A percentile compares a stretch with the other conserved stretches of the same genome.
These are phyloP conservation scores for Hemichromis elongatus DNA, from an alignment of 2,113 vertebrate genomes.

Conservation along the genomic window DNA sequence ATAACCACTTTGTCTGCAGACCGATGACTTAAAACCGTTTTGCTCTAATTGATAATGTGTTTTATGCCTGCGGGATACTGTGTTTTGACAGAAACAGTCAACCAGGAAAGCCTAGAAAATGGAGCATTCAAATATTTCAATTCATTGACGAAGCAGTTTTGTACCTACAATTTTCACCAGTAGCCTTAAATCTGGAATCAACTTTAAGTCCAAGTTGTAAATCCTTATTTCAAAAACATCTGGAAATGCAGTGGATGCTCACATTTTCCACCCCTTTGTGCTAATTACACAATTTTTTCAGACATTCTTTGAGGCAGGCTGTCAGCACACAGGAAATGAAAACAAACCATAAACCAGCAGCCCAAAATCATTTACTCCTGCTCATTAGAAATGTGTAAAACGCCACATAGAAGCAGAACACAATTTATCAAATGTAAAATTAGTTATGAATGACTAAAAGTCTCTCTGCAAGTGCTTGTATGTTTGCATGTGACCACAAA, in stretches of 20 bases:
- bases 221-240: not conserved
- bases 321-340: not conserved
- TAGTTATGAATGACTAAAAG: not conserved
- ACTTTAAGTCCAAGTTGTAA: not conserved
- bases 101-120: not conserved
- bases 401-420: not conserved
- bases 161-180: not conserved
- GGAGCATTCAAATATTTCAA: fast-evolving
- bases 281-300: not conserved
- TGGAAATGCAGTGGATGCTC: not conserved
- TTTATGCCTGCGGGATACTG: too few species aligned
- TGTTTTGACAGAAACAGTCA: not conserved
- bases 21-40: not conserved
- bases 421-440: not conserved
- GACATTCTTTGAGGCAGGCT: not conserved
- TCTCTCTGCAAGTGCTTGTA: not conserved
- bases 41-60: too few species aligned
- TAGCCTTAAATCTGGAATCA: not conserved
- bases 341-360: not conserved
- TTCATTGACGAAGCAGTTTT: not conserved
- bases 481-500: not conserved
- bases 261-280: not conserved
- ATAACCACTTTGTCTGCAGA: not conserved
- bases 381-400: not conserved
- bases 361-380: not conserved